Base-by-base conservation (phyloP, 2,113 vertebrate genomes). In the Galbula dea region DNA sequence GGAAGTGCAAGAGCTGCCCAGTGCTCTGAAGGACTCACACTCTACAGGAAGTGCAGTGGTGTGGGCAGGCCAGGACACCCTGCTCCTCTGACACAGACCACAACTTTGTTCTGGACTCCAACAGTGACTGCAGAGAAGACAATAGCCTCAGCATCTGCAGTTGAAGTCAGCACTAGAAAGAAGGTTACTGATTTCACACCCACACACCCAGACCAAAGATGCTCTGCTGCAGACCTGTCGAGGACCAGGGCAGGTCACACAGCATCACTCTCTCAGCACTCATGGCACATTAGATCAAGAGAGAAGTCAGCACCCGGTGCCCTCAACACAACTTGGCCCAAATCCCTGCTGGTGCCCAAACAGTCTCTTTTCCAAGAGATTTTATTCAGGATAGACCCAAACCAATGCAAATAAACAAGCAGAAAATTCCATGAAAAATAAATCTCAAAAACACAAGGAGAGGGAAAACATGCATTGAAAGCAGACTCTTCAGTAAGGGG, bases 281-380 rank as follows among this genome's bases (percentile, higher is more conserved):
- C 37, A n/a, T 0, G 18, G 54, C 26, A 26, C 59, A 37, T 19
- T 24, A 17, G n/a, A 18, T 19, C 18, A 11, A 0, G 0, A 27
- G 14, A 66, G 37, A n/a, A 66, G 26, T 19, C 48, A 30, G 54
- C 2, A 1, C 75, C 57, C 10, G 0, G 2, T 22, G 66, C 36
- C 34, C 41, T 71, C 39, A 52, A 37, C 49, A n/a, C n/a, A 15
- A 13, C 37, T 30, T 9, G 29, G 26, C 57, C 43, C 59, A 68
- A 91, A 39, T 2, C 32, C 19, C 22, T 6, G 24, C 6, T 2
- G 1, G 5, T 45, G 41, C 48, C 43, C 77, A 81, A 32, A 4
- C 61, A 51, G 83, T 19, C 18, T 9, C 16, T 46, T 52, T 48
- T 29, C 23, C 73, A 43, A 45, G 24, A 61, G n/a, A 51, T 68